phyloP scores from a whole-genome alignment of 2,888 invertebrate genomes.

The Aplocera efformata region DNA sequence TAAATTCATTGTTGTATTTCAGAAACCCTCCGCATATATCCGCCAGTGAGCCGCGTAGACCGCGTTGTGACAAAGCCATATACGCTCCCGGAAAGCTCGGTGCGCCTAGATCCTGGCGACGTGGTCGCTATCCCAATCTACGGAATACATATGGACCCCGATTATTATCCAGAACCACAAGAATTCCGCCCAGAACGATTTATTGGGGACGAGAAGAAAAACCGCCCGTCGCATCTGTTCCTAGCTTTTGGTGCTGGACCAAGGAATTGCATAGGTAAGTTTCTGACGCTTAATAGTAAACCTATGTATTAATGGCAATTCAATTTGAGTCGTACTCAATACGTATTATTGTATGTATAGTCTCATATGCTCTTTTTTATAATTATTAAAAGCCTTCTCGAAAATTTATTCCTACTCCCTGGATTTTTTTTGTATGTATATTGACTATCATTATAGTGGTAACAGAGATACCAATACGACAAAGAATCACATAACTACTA shows the following conservation, averaged over 20 bases:
- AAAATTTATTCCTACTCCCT: too few species aligned
- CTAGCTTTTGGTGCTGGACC: conserved; percentile 79
- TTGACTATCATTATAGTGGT: too few species aligned
- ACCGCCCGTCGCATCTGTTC: conserved; percentile 70
- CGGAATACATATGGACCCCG: conserved; percentile 77
- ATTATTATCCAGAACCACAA: conserved; percentile 77
- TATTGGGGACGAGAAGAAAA: conserved; percentile 71
- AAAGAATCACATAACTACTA: too few species aligned
- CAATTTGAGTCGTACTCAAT: too few species aligned
- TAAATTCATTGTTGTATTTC: conserved; percentile 31
- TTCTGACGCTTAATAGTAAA: too few species aligned
- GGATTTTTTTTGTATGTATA: too few species aligned
- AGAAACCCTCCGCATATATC: conserved; percentile 82
- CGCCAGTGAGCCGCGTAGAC: conserved; percentile 76
- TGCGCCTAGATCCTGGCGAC: conserved; percentile 67
- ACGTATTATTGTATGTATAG: too few species aligned
- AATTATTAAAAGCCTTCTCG: too few species aligned
- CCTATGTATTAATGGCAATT: too few species aligned
- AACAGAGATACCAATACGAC: too few species aligned
- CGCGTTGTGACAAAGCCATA: conserved; percentile 78
- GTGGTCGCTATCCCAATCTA: conserved; percentile 66
- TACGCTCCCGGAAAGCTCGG: conserved; percentile 64
- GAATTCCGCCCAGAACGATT: conserved; percentile 78
- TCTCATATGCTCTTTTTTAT: too few species aligned
- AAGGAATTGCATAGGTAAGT: conserved; percentile 74